These are phyloP conservation scores for Polylopha cassiicola DNA, from an alignment of 2,888 invertebrate species.

Conservation along the genomic window DNA sequence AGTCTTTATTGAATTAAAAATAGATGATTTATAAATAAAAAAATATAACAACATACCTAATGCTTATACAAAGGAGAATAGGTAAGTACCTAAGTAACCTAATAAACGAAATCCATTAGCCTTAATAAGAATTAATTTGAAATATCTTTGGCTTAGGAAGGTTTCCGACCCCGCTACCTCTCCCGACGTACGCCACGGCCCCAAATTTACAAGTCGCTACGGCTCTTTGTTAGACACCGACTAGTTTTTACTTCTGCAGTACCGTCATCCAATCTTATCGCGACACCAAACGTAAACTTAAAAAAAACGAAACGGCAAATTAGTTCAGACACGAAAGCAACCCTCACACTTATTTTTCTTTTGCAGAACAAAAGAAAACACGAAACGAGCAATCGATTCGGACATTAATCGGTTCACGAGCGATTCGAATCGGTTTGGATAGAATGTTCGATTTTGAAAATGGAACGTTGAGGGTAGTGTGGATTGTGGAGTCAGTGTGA, in stretches of 20 bases:
- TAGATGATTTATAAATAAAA: too few relatives aligned
- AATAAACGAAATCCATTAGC: too few relatives aligned
- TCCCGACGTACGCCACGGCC: slow-evolving; percentile 30
- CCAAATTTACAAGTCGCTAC: slow-evolving; percentile 62
- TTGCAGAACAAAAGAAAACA: slow-evolving; percentile 50
- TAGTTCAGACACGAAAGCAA: slow-evolving; percentile 74
- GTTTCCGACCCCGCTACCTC: slow-evolving; percentile 30
- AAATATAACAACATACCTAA: too few relatives aligned
- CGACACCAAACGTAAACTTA: slow-evolving; percentile 12
- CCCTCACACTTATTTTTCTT: slow-evolving; percentile 62
- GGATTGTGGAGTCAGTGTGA: slow-evolving; percentile 28
- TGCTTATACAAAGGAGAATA: too few relatives aligned
- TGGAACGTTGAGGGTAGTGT: slow-evolving; percentile 27
- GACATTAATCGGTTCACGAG: too few relatives aligned
- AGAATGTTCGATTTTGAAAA: slow-evolving; percentile 15
- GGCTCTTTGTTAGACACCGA: slow-evolving; percentile 63
- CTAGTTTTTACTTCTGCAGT: slow-evolving; percentile 53
- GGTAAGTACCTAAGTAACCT: too few relatives aligned
- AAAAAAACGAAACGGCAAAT: slow-evolving; percentile 56
- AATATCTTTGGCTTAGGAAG: too few relatives aligned
- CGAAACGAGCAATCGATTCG: slow-evolving; percentile 52
- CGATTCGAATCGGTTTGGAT: too few relatives aligned
- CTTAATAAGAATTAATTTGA: too few relatives aligned
- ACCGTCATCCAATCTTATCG: neutral
- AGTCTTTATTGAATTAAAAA: too few relatives aligned